Percentiles rank a stretch among this genome's conserved stretches.
phyloP scores from a whole-genome alignment of 2,113 vertebrate species.

The Eurypyga helias region DNA sequence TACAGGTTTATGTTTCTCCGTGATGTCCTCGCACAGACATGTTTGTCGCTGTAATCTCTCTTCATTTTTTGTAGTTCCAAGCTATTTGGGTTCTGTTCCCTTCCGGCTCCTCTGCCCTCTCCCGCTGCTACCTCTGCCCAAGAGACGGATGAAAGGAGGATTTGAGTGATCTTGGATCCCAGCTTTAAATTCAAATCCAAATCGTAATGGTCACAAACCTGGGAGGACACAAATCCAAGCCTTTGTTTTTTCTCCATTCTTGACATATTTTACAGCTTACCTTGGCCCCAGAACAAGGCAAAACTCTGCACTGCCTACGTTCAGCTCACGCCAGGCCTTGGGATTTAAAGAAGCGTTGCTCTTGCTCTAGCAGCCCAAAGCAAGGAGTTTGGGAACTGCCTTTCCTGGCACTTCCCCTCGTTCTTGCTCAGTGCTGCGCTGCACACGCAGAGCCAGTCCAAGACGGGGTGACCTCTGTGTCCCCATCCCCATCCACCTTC shows the following conservation, averaged over 20 bases:
- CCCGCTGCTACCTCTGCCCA: fast-evolving
- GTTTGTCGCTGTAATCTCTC: background rate
- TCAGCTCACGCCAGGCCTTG: background rate
- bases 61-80: background rate
- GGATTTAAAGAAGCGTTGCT: no score
- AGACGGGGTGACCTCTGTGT: fast-evolving
- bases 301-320: background rate
- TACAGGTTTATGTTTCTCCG: background rate
- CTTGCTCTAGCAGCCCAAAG: background rate
- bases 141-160: background rate
- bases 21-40: fast-evolving
- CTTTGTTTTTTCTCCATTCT: background rate
- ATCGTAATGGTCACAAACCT: background rate
- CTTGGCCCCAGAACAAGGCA: background rate
- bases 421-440: background rate
- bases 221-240: background rate
- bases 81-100: background rate
- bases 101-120: background rate
- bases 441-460: background rate
- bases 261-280: background rate
- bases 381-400: background rate
- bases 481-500: background rate
- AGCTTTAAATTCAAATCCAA: background rate
- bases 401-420: background rate
- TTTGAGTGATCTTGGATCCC: background rate